Percentiles rank a stretch among this genome's conserved stretches.
Conservation (phyloP, 2,888 invertebrate genomes). For the Macrophya alboannulata region DNA sequence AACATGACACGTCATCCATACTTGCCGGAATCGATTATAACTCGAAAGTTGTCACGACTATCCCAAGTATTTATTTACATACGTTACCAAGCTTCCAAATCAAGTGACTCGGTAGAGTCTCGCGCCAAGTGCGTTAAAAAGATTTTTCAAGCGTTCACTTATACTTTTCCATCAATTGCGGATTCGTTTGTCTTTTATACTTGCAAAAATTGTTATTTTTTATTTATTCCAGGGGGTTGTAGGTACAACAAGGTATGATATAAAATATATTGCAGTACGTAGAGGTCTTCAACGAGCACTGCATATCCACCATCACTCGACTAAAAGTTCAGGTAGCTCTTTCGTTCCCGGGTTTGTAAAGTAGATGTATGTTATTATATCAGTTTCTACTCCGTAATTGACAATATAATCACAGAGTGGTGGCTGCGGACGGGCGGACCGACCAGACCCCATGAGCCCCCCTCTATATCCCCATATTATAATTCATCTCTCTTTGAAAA, state of each 20-base stretch:
- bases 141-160: no score
- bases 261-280: background rate
- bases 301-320: background rate
- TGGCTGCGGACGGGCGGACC: conserved; percentile 22
- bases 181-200: no score
- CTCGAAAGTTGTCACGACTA: background rate
- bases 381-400: conserved; percentile 69
- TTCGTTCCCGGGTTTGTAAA: conserved; percentile 60
- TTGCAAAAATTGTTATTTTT: no score
- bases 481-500: conserved; percentile 55
- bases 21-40: background rate
- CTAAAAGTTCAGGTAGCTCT: conserved; percentile 57
- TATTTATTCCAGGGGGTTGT: no score
- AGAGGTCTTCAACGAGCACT: background rate
- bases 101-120: no score
- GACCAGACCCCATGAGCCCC: conserved; percentile 18
- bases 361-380: conserved; percentile 66
- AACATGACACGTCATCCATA: background rate
- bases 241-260: background rate
- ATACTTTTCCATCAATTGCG: no score
- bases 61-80: no score
- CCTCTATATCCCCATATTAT: conserved; percentile 2
- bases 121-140: no score
- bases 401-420: conserved; percentile 72
- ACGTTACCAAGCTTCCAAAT: no score